These are phyloP conservation scores for Eurosta solidaginis DNA, from an alignment of 1,140 invertebrate species.

Conservation along the genomic window DNA sequence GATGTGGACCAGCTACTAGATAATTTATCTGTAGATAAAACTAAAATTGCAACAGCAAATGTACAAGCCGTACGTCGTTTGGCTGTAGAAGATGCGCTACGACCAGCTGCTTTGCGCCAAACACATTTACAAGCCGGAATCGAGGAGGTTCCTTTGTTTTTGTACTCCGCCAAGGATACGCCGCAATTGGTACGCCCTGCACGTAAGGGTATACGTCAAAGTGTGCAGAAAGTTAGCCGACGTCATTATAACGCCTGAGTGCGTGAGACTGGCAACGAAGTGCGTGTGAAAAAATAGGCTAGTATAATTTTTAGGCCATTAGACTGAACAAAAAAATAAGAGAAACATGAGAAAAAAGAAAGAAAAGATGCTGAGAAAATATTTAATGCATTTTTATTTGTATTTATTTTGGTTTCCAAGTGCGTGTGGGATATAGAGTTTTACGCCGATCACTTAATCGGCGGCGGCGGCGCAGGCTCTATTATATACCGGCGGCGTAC, in stretches of 20 bases:
- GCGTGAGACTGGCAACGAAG: not conserved
- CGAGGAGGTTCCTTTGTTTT: conserved; percentile 52
- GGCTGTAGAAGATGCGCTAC: not conserved
- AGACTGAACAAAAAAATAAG: not conserved
- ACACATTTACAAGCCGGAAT: conserved; percentile 47
- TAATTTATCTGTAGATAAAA: conserved; percentile 25
- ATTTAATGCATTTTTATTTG: not conserved
- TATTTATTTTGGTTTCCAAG: no score
- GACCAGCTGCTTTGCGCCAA: conserved; percentile 6
- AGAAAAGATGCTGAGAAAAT: not conserved
- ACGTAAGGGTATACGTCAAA: not conserved
- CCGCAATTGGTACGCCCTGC: not conserved
- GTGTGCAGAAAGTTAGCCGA: not conserved
- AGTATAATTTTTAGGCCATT: not conserved
- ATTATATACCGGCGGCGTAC: no score
- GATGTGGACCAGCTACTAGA: conserved; percentile 51
- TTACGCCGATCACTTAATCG: no score
- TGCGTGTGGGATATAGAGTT: no score
- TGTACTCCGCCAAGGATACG: conserved; percentile 52
- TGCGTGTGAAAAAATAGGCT: not conserved
- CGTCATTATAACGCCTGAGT: not conserved
- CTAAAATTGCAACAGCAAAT: not conserved
- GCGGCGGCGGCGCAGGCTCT: no score
- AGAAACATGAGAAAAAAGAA: not conserved
- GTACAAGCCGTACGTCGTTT: conserved; percentile 21